These are phyloP conservation scores for Sarcoramphus papa DNA, from an alignment of 2,797 vertebrate genomes.

Conservation along the genomic window DNA sequence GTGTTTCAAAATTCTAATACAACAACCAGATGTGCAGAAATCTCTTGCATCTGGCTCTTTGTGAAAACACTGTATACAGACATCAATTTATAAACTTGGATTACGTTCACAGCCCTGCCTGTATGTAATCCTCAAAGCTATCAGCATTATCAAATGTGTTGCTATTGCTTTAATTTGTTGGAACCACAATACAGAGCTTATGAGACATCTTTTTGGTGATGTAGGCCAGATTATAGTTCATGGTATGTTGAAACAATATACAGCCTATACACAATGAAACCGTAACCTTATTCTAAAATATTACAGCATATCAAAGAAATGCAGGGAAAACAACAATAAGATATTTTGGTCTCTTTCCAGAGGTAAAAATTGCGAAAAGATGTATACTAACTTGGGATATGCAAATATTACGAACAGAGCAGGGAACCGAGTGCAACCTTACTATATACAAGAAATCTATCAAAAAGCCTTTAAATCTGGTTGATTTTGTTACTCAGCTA, in stretches of 20 bases:
- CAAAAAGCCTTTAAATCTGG: not conserved
- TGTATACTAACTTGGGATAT: not conserved
- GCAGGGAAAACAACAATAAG: not conserved
- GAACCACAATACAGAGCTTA: not conserved
- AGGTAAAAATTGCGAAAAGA: not conserved
- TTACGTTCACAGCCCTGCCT: not conserved
- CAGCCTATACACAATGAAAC: not conserved
- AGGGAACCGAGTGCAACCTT: not conserved
- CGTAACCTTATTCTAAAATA: not conserved
- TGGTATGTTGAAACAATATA: not conserved
- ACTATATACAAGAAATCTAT: not conserved
- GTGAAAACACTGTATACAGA: not conserved
- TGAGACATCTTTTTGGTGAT: not conserved
- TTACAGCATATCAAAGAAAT: not conserved
- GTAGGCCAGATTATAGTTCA: not conserved
- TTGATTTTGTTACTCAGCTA: not conserved
- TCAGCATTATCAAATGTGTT: not conserved
- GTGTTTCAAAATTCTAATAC: not conserved
- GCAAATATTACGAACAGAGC: not conserved
- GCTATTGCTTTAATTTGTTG: not conserved
- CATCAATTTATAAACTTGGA: not conserved
- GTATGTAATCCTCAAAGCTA: not conserved
- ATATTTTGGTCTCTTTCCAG: not conserved
- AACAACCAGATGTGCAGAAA: not conserved
- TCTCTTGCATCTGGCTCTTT: not conserved